Percentiles rank a stretch among this genome's conserved stretches.
phyloP scores from a whole-genome alignment of 2,113 vertebrate species.

The Hyla sarda region DNA sequence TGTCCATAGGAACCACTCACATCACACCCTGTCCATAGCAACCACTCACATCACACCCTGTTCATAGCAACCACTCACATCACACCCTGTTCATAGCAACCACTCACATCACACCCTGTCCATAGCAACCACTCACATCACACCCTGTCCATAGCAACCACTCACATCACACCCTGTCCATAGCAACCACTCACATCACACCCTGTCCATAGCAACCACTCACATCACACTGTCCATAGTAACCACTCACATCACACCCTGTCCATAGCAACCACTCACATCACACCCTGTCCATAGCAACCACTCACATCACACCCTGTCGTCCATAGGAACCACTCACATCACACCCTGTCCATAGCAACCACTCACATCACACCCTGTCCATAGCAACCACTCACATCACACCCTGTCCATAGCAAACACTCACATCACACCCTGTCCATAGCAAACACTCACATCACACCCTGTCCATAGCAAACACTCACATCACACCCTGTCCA shows the following conservation, averaged over 20 bases:
- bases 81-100: background rate
- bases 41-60: slow-evolving; percentile 15
- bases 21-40: background rate
- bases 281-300: background rate
- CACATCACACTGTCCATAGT: background rate
- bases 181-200: background rate
- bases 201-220: background rate
- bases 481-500: background rate
- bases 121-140: background rate
- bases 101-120: slow-evolving; percentile 7
- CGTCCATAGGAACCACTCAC: background rate
- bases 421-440: slow-evolving; percentile 7
- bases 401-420: background rate
- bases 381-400: background rate
- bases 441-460: background rate
- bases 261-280: background rate
- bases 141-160: background rate
- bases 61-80: background rate
- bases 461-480: background rate
- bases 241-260: slow-evolving; percentile 1
- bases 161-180: background rate
- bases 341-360: background rate
- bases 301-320: slow-evolving; percentile 14
- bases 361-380: slow-evolving; percentile 15
- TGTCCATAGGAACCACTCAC: background rate